Conservation (phyloP, 2,113 vertebrate species). For the Alligator mississippiensis region DNA sequence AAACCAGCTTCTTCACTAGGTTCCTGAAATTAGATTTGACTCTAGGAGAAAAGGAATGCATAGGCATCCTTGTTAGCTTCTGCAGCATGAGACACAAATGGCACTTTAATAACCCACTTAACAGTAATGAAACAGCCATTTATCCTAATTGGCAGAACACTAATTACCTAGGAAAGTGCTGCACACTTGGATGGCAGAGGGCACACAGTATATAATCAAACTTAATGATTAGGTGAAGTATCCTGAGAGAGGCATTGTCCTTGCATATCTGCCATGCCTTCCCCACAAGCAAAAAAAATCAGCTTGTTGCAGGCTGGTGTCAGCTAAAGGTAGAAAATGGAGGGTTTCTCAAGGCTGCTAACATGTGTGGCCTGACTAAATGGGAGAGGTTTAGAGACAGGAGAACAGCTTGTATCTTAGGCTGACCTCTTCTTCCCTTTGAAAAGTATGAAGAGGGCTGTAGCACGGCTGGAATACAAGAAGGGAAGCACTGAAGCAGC, state of each 20-base stretch:
- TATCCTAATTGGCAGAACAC: constrained; percentile 59
- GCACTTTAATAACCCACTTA: constrained; percentile 56
- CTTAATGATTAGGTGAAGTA: constrained; percentile 44
- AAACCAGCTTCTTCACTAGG: constrained; percentile 36
- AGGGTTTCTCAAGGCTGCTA: constrained; percentile 28
- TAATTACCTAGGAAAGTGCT: constrained; percentile 48
- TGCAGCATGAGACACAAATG: constrained; percentile 16
- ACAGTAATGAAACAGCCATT: constrained; percentile 66
- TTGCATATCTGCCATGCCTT: constrained; percentile 10
- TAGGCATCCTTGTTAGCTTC: constrained; percentile 47
- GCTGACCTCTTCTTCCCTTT: neutral
- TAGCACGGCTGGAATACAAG: neutral
- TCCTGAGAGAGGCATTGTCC: constrained; percentile 13
- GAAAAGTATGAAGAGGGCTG: neutral
- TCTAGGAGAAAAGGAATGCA: constrained; percentile 26
- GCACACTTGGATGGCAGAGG: constrained; percentile 42
- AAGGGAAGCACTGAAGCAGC: neutral
- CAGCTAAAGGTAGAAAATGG: neutral
- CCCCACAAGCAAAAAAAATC: constrained; percentile 47
- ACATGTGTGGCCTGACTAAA: neutral
- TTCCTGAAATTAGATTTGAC: constrained; percentile 53
- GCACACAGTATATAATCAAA: constrained; percentile 61
- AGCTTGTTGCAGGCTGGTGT: constrained; percentile 41
- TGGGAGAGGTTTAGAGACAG: neutral
- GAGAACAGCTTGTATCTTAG: fast-evolving